Evolutionary conservation across 2,888 invertebrate species (phyloP), one percentile per base, ranked within the genome.

Genomic region (Yponomeuta sedellus): DNA sequence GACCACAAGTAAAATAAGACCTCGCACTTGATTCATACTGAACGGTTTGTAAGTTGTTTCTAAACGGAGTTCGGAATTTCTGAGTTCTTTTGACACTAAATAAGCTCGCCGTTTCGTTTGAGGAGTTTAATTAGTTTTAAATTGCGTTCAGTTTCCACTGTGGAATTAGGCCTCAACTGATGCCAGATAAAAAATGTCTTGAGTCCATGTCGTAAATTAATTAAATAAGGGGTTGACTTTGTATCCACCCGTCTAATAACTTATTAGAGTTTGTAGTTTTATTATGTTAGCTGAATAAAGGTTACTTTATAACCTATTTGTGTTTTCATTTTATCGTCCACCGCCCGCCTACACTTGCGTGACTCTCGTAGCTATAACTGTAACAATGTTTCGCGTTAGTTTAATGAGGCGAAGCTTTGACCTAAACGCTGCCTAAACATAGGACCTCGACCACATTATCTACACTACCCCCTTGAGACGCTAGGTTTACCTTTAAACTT

Each of bases 321-420:
- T 12, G 12, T 52, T 52, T 52, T 52, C 12, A 16, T 12, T 16
- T 52, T 12, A 52, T 52, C 59, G 19, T 19, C 59, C 59, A n/a
- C 10, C 59, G 59, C 59, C 20, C 59, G 59, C 59, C 59, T 25
- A 52, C 44, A 52, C 44, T 52, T 52, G 44, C 16, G 44, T 52
- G 12, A 16, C 44, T 12, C 8, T 34, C 8, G 44, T 52, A 10
- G 44, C 44, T 12, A 12, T 44, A 52, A 52, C 16, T 52, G 12
- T 12, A 52, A 16, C 44, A 52, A 3, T 52, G 16, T 52, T 52
- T 16, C 16, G 44, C 12, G 44, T 52, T 52, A 16, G 12, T 52
- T 52, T 52, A 52, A 52, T 52, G 16, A 52, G 44, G 44, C 44
- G 44, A 52, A 52, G 44, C 44, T 52, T 52, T 52, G 44, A 12